Conservation (phyloP, 1,140 invertebrate genomes). For the Bicyclus anynana region DNA sequence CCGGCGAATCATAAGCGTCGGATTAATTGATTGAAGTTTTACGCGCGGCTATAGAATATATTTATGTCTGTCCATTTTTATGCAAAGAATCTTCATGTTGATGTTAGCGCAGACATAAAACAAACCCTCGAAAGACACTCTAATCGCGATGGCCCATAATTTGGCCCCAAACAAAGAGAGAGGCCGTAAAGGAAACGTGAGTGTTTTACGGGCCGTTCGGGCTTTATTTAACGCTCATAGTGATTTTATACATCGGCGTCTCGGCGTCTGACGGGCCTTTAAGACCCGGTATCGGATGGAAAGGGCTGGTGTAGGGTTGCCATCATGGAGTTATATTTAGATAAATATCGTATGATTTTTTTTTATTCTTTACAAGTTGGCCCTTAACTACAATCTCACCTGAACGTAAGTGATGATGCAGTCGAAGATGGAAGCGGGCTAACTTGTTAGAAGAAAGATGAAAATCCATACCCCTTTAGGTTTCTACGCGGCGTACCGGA, state of each 20-base stretch:
- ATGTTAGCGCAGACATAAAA: not conserved
- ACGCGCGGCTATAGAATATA: too few species aligned
- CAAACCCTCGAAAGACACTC: not conserved
- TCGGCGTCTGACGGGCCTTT: conserved; percentile 40
- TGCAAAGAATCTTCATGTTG: not conserved
- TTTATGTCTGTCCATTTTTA: not conserved
- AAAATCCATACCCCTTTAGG: too few species aligned
- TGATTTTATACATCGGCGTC: conserved; percentile 54
- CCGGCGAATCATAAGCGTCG: too few species aligned
- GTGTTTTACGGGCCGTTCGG: conserved; percentile 53
- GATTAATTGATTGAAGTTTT: too few species aligned
- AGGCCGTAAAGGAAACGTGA: conserved; percentile 37
- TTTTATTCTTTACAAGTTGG: too few species aligned
- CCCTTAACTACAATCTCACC: too few species aligned
- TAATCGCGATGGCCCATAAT: conserved; percentile 13
- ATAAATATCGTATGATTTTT: too few species aligned
- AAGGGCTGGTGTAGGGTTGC: conserved; percentile 21
- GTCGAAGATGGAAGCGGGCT: too few species aligned
- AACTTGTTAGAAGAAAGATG: too few species aligned
- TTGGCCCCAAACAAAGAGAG: conserved; percentile 43
- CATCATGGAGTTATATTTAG: too few species aligned
- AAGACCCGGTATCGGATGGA: conserved; percentile 29
- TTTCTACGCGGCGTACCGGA: too few species aligned
- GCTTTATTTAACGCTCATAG: conserved; percentile 59
- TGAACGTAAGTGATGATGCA: too few species aligned